phyloP scores from a whole-genome alignment of 2,888 invertebrate species.

The Gastracanthus pulcherrimus region DNA sequence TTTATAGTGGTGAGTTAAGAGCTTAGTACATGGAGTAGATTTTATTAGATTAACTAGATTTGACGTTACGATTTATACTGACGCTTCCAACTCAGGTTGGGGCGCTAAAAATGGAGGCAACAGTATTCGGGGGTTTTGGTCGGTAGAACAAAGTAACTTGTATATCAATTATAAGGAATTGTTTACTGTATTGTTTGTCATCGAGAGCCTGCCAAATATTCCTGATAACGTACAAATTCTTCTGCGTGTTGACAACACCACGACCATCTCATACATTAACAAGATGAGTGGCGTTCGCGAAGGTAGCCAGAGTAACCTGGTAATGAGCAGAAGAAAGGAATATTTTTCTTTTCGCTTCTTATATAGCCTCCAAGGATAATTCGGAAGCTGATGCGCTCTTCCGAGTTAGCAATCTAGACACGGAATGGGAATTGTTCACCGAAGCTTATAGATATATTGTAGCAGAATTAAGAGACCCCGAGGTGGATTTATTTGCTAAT shows the following conservation, averaged over 20 bases:
- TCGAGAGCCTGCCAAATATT: constrained; percentile 12
- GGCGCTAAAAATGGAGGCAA: background rate
- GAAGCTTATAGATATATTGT: constrained; percentile 20
- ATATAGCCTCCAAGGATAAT: constrained; percentile 56
- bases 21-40: background rate
- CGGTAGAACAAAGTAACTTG: background rate
- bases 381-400: constrained; percentile 52
- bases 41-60: background rate
- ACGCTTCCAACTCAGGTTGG: constrained; percentile 10
- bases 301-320: constrained; percentile 51
- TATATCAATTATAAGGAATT: constrained; percentile 44
- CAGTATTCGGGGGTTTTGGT: constrained; percentile 38
- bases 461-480: constrained; percentile 40
- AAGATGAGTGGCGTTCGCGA: constrained; percentile 57
- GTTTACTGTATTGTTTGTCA: background rate
- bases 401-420: constrained; percentile 53
- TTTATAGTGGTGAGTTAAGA: background rate
- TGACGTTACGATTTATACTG: background rate
- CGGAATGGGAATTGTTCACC: constrained; percentile 56
- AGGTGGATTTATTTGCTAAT: constrained; percentile 55
- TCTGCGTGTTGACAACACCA: constrained; percentile 48
- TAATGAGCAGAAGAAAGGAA: constrained; percentile 54
- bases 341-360: constrained; percentile 53
- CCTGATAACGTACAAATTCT: constrained; percentile 7
- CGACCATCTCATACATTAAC: constrained; percentile 54